phyloP scores from a whole-genome alignment of 2,113 vertebrate genomes.

The Megaceryle maxima region DNA sequence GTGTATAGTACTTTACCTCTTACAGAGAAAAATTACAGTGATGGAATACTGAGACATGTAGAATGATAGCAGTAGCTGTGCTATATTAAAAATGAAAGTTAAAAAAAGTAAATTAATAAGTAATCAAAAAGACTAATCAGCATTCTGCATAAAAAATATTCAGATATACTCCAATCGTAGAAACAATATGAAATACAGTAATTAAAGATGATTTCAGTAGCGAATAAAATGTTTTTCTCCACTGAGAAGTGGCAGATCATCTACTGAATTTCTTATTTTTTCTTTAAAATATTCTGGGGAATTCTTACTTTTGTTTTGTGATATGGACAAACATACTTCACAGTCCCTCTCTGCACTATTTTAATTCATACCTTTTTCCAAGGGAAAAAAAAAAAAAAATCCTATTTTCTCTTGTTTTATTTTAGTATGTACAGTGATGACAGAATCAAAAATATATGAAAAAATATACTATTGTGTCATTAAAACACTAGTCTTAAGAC shows the following conservation, averaged over 20 bases:
- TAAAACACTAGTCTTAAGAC: neutral
- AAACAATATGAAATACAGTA: neutral
- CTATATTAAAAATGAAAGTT: neutral
- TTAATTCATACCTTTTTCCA: neutral
- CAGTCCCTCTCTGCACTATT: neutral
- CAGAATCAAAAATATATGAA: neutral
- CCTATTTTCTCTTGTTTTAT: neutral
- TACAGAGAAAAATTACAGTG: neutral
- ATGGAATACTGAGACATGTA: neutral
- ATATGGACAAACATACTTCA: neutral
- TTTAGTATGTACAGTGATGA: neutral
- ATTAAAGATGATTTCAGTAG: neutral
- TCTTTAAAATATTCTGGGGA: neutral
- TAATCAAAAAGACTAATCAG: neutral
- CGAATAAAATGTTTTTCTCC: neutral
- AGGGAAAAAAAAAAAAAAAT: neutral
- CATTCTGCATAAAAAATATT: neutral
- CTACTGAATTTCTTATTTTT: neutral
- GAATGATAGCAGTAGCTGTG: neutral
- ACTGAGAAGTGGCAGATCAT: neutral
- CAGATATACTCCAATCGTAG: neutral
- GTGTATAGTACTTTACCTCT: neutral
- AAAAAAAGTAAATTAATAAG: neutral
- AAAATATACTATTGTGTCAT: neutral
- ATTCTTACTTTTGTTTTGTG: neutral